Percentiles rank a stretch among this genome's conserved stretches.
phyloP scores from a whole-genome alignment of 1,140 invertebrate species.

The Bombus vancouverensis region DNA sequence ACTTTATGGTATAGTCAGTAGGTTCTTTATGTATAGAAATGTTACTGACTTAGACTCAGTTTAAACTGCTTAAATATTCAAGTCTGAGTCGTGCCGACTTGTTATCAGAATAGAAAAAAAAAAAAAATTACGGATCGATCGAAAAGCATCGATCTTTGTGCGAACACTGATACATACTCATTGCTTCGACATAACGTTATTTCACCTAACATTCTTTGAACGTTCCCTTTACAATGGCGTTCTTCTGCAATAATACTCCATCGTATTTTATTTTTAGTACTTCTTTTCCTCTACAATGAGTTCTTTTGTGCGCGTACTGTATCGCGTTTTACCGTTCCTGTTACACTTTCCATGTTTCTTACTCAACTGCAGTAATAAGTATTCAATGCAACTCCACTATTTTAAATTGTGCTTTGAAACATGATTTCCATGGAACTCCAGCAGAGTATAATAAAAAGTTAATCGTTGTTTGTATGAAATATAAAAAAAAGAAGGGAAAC shows the following conservation, averaged over 20 bases:
- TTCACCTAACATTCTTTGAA: slow-evolving; percentile 19
- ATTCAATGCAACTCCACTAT: background rate
- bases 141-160: background rate
- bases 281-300: background rate
- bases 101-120: background rate
- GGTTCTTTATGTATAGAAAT: no score
- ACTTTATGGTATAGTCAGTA: no score
- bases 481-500: background rate
- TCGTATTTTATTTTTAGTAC: slow-evolving; percentile 3
- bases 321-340: slow-evolving; percentile 14
- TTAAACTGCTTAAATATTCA: background rate
- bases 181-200: background rate
- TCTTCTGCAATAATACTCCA: slow-evolving; percentile 13
- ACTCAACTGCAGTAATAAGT: slow-evolving; percentile 10
- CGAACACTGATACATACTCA: background rate
- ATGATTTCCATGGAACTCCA: background rate
- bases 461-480: background rate
- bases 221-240: background rate
- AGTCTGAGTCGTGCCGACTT: background rate
- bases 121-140: background rate
- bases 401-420: background rate
- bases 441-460: background rate
- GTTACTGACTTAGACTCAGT: background rate
- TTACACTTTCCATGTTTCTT: slow-evolving; percentile 28
- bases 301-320: slow-evolving; percentile 26